phyloP scores from a whole-genome alignment of 2,797 vertebrate species.

The Sus cebifrons region DNA sequence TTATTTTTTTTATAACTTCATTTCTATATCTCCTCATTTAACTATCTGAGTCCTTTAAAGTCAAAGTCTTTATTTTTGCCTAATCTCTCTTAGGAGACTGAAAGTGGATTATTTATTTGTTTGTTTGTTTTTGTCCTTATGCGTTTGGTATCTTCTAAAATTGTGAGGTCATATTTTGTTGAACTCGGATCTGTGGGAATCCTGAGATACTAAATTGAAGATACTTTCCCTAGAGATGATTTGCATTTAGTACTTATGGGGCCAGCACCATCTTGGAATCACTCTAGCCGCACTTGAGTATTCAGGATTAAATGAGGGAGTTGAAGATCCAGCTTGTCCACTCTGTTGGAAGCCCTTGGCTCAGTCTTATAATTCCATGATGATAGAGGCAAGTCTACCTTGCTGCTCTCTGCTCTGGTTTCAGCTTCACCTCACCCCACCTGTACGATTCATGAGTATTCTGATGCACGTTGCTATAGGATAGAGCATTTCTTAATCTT shows the following conservation, averaged over 20 bases:
- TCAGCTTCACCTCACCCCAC: background rate
- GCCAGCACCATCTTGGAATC: background rate
- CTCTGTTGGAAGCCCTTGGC: background rate
- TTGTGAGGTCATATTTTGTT: background rate
- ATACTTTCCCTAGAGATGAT: background rate
- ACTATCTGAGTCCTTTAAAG: background rate
- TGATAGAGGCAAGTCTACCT: background rate
- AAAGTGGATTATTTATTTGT: background rate
- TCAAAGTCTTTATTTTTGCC: slow-evolving; percentile 27
- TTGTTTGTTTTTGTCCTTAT: background rate
- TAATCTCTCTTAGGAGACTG: background rate
- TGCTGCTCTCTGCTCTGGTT: background rate
- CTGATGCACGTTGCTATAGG: background rate
- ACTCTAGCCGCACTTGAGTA: background rate
- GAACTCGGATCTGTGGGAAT: background rate
- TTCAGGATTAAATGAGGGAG: background rate
- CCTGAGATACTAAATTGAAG: background rate
- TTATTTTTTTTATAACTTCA: background rate
- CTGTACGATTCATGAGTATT: background rate
- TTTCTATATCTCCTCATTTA: slow-evolving; percentile 26
- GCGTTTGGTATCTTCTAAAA: background rate
- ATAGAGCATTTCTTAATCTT: background rate
- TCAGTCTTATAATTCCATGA: too few relatives aligned
- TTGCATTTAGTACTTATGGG: background rate
- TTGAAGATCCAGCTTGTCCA: background rate